Base-by-base conservation (phyloP, 30 jellyfish, hydroid and myxozoan genomes). In the Cassiopea xamachana region DNA sequence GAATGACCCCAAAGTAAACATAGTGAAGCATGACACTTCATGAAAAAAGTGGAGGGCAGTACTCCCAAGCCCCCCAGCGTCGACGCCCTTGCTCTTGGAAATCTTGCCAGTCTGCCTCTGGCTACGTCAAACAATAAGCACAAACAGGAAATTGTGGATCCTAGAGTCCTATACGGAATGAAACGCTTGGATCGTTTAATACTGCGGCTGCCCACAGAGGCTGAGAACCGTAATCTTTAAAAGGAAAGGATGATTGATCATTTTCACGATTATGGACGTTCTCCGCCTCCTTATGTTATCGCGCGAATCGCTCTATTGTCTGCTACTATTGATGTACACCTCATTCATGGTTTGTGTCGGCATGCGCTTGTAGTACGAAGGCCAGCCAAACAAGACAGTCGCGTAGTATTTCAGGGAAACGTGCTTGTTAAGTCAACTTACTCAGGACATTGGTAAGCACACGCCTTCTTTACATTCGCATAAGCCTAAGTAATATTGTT, bases 341-440 rank as follows among this genome's bases (percentile, higher is more conserved):
- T 82, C 90, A 82, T 82, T 82, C 82, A 82, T 82, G 90, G 68
- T 43, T 80, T 67, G 90, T 82, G 83, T 68, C 90, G 89, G 80
- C 89, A 19, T 81, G 80, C 48, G 89, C 70, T 47, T 44, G 90
- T 82, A 67, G 82, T 82, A 82, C 60, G n/a, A 50, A 73, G 15
- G 60, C 15, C 73, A 82, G 82, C 73, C 79, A 60, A 81, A 51
- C 89, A 64, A 49, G 67, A 73, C 50, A 58, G 61, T 75, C 67
- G 87, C 46, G 77, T 68, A 82, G 90, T 82, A 68, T 59, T 68
- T 44, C 90, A 5, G 43, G 5, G n/a, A 58, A 46, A 47, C 47
- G 44, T 46, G 74, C 74, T 14, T 4, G 15, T 14, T 1, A 5
- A 5, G 64, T 3, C 64, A 55, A 4, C 70, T 45, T 2, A 1